Conservation (phyloP, 2,113 vertebrate species). For the Haemorhous mexicanus region DNA sequence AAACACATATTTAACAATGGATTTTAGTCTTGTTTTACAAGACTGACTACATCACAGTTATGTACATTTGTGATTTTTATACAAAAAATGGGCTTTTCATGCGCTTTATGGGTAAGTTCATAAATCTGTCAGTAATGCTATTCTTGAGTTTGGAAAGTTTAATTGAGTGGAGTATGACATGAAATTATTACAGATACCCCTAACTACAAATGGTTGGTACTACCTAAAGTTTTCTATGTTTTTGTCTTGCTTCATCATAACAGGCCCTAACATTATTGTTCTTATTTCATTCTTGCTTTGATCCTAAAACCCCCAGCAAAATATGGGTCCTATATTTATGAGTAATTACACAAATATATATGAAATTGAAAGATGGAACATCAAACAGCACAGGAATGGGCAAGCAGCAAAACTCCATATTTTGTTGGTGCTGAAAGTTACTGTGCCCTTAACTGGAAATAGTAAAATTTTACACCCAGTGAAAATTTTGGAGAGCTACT, state of each 20-base stretch:
- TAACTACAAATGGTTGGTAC: not conserved
- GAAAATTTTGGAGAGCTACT: not conserved
- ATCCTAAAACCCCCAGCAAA: not conserved
- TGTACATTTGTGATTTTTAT: not conserved
- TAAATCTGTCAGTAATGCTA: not conserved
- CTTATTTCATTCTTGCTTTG: not conserved
- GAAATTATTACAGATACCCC: not conserved
- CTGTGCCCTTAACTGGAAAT: not conserved
- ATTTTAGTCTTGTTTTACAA: not conserved
- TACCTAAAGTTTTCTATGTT: not conserved
- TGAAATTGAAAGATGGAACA: not conserved
- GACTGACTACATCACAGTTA: not conserved
- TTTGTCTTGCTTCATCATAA: not conserved
- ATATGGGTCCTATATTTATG: rapidly evolving
- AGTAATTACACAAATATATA: not conserved
- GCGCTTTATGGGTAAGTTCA: not conserved
- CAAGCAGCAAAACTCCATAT: not conserved
- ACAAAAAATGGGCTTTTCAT: not conserved
- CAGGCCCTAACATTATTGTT: not conserved
- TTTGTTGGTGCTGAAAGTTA: not conserved
- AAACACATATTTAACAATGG: not conserved
- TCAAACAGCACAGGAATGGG: not conserved
- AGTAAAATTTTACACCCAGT: not conserved
- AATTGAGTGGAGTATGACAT: not conserved
- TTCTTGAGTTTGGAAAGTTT: not conserved